phyloP scores from a whole-genome alignment of 2,797 vertebrate species.

The Momotus momota region DNA sequence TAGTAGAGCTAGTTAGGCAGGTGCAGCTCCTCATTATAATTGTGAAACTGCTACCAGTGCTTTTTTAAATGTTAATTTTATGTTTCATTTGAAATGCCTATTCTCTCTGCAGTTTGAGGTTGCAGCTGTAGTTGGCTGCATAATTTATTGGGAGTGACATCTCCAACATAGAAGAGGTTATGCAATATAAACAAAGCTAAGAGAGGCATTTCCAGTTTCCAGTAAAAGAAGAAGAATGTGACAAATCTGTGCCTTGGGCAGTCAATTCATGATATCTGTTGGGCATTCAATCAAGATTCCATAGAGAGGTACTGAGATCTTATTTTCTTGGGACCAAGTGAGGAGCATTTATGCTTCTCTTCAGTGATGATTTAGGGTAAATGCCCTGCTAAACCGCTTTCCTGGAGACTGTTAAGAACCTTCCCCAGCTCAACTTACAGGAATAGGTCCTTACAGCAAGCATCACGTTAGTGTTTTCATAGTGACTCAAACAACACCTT shows the following conservation, averaged over 20 bases:
- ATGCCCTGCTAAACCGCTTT: not conserved
- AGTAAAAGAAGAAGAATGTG: not conserved
- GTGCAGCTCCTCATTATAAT: not conserved
- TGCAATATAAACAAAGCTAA: not conserved
- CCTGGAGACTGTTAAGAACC: not conserved
- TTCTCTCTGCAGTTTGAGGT: constrained; percentile 8
- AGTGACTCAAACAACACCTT: not conserved
- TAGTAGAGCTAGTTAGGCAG: not conserved
- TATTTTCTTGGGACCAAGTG: not conserved
- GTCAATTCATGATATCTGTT: not conserved
- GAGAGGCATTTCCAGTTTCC: not conserved
- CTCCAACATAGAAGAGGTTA: not conserved
- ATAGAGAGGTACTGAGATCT: not conserved
- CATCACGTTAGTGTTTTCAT: not conserved
- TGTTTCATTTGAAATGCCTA: not conserved
- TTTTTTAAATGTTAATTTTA: not conserved
- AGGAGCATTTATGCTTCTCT: not conserved
- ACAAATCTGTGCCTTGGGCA: not conserved
- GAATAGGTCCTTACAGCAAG: not conserved
- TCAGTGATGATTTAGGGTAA: not conserved
- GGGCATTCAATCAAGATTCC: not conserved
- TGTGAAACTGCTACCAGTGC: not conserved
- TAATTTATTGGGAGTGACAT: not conserved
- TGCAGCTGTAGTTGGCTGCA: constrained; percentile 20
- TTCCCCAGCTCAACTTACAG: not conserved